Conservation (phyloP, 2,113 vertebrate genomes). For the Prionailurus bengalensis region DNA sequence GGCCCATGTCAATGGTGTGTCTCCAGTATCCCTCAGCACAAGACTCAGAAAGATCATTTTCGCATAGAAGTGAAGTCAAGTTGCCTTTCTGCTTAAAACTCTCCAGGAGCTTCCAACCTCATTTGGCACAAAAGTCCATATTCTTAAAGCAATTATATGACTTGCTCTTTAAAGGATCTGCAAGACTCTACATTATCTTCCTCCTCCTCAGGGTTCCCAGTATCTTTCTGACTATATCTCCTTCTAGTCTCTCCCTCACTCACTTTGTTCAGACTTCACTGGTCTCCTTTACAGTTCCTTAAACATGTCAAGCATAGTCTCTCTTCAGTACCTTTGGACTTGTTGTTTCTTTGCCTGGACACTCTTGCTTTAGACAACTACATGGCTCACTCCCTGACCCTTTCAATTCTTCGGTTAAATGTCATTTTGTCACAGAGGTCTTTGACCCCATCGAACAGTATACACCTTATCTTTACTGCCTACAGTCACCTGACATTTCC, state of each 20-base stretch:
- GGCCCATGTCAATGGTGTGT: background rate
- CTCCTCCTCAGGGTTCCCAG: background rate
- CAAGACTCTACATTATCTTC: background rate
- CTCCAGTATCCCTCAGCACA: background rate
- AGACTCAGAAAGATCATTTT: background rate
- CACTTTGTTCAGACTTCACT: background rate
- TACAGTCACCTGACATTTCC: background rate
- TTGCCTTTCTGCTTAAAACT: background rate
- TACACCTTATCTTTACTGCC: background rate
- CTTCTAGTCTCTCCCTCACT: background rate
- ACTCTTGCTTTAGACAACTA: background rate
- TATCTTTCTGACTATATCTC: background rate
- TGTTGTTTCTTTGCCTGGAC: background rate
- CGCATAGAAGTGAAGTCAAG: background rate
- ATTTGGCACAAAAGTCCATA: background rate
- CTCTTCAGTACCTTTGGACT: background rate
- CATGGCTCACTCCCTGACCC: background rate
- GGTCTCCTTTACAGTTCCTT: background rate
- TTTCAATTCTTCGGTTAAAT: background rate
- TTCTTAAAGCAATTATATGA: background rate
- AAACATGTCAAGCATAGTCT: background rate
- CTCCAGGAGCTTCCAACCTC: background rate
- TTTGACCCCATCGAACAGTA: background rate
- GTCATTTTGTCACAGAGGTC: background rate
- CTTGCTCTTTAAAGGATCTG: background rate